Conservation (phyloP, 2,113 vertebrate species). For the Acanthisitta chloris region DNA sequence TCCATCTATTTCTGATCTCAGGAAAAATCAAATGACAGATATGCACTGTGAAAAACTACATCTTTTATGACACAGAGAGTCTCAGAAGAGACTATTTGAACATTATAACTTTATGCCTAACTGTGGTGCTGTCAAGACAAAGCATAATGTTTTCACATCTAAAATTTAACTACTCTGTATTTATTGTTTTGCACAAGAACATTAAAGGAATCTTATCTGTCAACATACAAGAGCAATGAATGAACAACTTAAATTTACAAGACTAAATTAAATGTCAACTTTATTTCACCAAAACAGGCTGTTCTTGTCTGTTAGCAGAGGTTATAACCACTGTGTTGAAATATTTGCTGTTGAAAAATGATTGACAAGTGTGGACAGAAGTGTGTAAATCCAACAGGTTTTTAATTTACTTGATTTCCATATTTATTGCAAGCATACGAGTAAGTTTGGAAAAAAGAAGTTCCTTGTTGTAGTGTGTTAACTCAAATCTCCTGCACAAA, state of each 20-base stretch:
- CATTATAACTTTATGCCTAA: constrained; percentile 30
- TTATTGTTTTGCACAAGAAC: constrained; percentile 33
- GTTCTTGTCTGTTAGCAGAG: not conserved
- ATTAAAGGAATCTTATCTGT: constrained; percentile 27
- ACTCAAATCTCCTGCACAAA: not conserved
- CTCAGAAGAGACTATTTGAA: constrained; percentile 25
- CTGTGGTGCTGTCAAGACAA: constrained; percentile 7
- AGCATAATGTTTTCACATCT: not conserved
- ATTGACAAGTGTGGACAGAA: not conserved
- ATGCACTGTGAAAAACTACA: not conserved
- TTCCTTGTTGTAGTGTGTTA: not conserved
- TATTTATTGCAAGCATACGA: not conserved
- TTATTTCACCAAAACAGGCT: constrained; percentile 8
- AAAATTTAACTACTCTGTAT: constrained; percentile 19
- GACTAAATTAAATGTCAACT: constrained; percentile 13
- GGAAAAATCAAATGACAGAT: not conserved
- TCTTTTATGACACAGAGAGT: not conserved
- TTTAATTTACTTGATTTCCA: constrained; percentile 1
- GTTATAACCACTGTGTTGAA: not conserved
- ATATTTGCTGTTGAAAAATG: not conserved
- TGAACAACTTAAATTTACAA: not conserved
- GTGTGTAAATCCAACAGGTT: not conserved
- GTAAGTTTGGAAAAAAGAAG: not conserved
- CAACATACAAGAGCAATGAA: not conserved
- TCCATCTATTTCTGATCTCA: not conserved